A percentile compares a stretch with the other conserved stretches of the same genome.
These are phyloP conservation scores for Eremobia ochroleuca DNA, from an alignment of 2,888 invertebrate genomes.

Conservation along the genomic window DNA sequence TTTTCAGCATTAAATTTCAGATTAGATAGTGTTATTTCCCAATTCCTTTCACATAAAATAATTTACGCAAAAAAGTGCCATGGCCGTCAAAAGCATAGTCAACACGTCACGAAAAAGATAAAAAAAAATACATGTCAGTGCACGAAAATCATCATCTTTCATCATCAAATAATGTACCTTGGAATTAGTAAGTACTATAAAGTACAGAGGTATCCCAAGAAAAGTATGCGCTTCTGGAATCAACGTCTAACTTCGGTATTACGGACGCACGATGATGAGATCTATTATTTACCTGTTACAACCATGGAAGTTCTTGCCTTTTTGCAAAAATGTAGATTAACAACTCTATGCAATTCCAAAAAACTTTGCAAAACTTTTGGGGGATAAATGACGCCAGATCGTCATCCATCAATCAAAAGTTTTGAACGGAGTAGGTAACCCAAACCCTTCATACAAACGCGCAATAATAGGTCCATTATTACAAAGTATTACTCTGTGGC, in stretches of 20 bases:
- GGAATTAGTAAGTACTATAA: constrained; percentile 12
- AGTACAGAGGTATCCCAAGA: not conserved
- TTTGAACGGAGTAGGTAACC: not conserved
- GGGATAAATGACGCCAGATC: not conserved
- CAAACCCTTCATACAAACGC: not conserved
- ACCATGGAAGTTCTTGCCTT: not conserved
- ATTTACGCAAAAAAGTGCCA: constrained; percentile 55
- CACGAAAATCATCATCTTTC: not conserved
- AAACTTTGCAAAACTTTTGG: not conserved
- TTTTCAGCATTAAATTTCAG: constrained; percentile 32
- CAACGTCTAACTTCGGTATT: not conserved
- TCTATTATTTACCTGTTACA: not conserved
- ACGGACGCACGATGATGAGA: not conserved
- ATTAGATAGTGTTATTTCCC: constrained; percentile 6
- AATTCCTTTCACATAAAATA: constrained; percentile 47
- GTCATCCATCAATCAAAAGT: too few relatives aligned
- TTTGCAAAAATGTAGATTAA: not conserved
- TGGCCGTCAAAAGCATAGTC: constrained; percentile 48
- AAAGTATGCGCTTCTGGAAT: not conserved
- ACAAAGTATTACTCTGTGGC: not conserved
- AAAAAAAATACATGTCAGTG: not conserved
- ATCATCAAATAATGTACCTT: constrained; percentile 13
- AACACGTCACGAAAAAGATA: constrained; percentile 13
- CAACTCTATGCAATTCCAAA: not conserved
- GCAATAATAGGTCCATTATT: not conserved